Percentiles rank a stretch among this genome's conserved stretches.
Evolutionary conservation across 2,888 invertebrate genomes (phyloP).

Genomic region (Amphimallon solstitiale): DNA sequence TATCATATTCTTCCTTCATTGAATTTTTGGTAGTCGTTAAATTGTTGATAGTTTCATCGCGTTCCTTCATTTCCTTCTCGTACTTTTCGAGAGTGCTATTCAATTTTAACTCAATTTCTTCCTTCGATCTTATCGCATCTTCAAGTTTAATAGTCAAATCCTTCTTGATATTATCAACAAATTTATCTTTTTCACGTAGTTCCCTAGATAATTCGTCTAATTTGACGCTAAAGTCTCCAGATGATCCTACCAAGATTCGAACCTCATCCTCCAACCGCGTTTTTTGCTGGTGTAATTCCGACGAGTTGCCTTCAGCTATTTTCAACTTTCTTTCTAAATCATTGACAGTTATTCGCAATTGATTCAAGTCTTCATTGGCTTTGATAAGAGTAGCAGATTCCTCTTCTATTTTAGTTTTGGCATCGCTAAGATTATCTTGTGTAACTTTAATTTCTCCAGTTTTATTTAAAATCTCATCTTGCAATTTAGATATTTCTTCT

Average conservation of each 20-base stretch:
- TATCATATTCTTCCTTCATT: constrained; percentile 61
- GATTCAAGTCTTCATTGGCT: constrained; percentile 55
- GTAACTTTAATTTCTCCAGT: constrained; percentile 48
- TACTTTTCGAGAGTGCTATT: constrained; percentile 48
- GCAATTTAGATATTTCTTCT: constrained; percentile 46
- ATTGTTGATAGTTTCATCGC: constrained; percentile 51
- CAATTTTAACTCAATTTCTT: constrained; percentile 49
- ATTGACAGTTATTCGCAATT: constrained; percentile 67
- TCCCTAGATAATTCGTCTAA: constrained; percentile 52
- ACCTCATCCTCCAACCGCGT: constrained; percentile 71
- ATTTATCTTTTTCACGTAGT: constrained; percentile 51
- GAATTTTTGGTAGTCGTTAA: constrained; percentile 59
- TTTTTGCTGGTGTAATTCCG: constrained; percentile 66
- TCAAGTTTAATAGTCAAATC: constrained; percentile 52
- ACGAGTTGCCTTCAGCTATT: constrained; percentile 65
- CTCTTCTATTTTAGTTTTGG: constrained; percentile 44
- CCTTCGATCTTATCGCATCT: constrained; percentile 46
- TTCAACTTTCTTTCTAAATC: constrained; percentile 69
- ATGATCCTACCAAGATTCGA: constrained; percentile 47
- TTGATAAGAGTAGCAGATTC: constrained; percentile 42
- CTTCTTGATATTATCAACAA: constrained; percentile 46
- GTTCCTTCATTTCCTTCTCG: constrained; percentile 59
- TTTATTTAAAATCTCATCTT: constrained; percentile 48
- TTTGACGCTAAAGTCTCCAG: constrained; percentile 52
- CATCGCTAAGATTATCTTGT: constrained; percentile 47